A percentile compares a stretch with the other conserved stretches of the same genome.
phyloP scores from a whole-genome alignment of 2,797 vertebrate species.

The Acanthiza pusilla region DNA sequence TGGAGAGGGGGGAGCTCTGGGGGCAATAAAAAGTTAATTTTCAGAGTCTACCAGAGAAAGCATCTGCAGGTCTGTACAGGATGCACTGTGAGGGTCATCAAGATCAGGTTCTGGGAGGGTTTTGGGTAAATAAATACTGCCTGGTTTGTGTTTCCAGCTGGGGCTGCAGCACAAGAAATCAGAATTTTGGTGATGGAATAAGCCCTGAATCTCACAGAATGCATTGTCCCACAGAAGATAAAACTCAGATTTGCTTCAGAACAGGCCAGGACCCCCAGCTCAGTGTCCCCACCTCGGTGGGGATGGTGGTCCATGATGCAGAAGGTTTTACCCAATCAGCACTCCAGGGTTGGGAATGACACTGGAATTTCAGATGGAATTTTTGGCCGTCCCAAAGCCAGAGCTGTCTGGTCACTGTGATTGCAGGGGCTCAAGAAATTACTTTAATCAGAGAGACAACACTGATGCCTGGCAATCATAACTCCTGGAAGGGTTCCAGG shows the following conservation, averaged over 20 bases:
- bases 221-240: not conserved
- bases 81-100: conserved; percentile 17
- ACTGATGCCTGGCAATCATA: not conserved
- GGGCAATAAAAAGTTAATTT: conserved; percentile 29
- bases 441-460: conserved; percentile 26
- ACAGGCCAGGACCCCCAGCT: rapidly evolving
- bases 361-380: not conserved
- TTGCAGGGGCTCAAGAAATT: not conserved
- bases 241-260: not conserved
- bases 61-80: conserved; percentile 33
- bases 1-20: not conserved
- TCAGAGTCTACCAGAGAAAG: not conserved
- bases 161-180: not conserved
- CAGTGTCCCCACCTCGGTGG: not conserved
- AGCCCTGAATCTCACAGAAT: not conserved
- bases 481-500: conserved; percentile 26
- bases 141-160: not conserved
- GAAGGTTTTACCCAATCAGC: not conserved
- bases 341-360: rapidly evolving
- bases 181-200: not conserved
- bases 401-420: not conserved
- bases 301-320: not conserved
- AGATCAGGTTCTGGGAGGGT: not conserved
- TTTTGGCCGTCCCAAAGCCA: not conserved
- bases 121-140: not conserved